Base-by-base conservation (phyloP, 2,113 vertebrate species). In the Hydrochoerus hydrochaeris region DNA sequence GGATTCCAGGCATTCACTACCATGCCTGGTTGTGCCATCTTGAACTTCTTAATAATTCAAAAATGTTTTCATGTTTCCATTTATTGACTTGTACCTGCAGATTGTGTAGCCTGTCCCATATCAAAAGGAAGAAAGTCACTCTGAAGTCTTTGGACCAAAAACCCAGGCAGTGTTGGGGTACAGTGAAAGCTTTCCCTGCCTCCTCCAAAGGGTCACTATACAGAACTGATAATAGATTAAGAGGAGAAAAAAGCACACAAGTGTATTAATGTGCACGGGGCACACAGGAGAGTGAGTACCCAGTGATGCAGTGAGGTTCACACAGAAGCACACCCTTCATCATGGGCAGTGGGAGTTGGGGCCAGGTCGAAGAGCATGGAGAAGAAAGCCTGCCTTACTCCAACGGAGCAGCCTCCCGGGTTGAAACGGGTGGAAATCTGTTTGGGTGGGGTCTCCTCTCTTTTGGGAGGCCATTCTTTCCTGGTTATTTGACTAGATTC, bases 1-100 rank as follows among this genome's bases (percentile, higher is more conserved):
- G 54, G 54, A 16, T 54, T 54, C 12, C 4, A 54, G 13, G 54
- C 54, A 17, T 54, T 13, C 16, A 17, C 54, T 4, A 54, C 54
- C 57, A 38, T 16, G 35, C 19, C 30, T 82, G 57, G 52, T 62
- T 75, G 49, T 58, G 12, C 60, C 58, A 71, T 89, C 32, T 85
- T 93, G 60, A 91, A 94, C 78, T 83, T 60, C 54, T 78, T 60
- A 71, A 73, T 41, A n/a, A 92, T 77, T 85, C 22, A 26, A n/a
- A 19, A 19, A 60, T 82, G 83, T 26, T 1, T 38, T 97, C 12
- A 2, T 4, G 22, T 87, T 65, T 65, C 94, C 49, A 86, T 80
- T 75, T 94, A 46, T 38, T 44, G 7, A 30, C 20, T 30, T 8
- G 14, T 57, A 84, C 8, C 28, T 78, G 24, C 7, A 96, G 65